Evolutionary conservation across 2,888 invertebrate genomes (phyloP).

Genomic region (Salticus scenicus): DNA sequence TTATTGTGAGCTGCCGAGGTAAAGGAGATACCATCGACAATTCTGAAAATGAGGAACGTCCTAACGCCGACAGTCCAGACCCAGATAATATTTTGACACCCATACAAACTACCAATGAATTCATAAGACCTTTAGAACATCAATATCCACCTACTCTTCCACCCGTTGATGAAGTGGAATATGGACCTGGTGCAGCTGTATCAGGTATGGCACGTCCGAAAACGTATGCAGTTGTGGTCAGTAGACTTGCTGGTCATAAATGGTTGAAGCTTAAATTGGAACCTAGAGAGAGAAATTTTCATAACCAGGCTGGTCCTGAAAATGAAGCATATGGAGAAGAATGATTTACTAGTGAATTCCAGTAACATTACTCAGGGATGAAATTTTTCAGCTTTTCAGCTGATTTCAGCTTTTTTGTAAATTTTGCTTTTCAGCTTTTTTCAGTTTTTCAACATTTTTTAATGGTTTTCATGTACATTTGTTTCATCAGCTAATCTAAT

Average conservation of each 20-base stretch:
- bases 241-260: conserved; percentile 57
- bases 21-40: not conserved
- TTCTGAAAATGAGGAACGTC: not conserved
- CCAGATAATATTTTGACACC: conserved; percentile 32
- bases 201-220: conserved; percentile 38
- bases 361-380: no score
- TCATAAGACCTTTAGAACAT: conserved; percentile 50
- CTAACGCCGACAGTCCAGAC: conserved; percentile 17
- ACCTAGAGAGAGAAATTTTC: conserved; percentile 24
- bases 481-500: no score
- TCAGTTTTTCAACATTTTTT: no score
- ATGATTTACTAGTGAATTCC: not conserved
- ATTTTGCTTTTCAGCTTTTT: no score
- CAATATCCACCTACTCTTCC: conserved; percentile 50
- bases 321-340: not conserved
- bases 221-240: conserved; percentile 60
- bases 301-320: conserved; percentile 26
- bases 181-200: conserved; percentile 32
- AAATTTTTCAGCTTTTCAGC: no score
- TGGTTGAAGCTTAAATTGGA: conserved; percentile 54
- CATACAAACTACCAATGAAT: conserved; percentile 49
- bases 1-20: conserved; percentile 54
- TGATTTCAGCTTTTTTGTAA: no score
- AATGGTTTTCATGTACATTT: no score
- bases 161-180: conserved; percentile 57